phyloP scores from a whole-genome alignment of 2,888 invertebrate species.

The Ophioninae sp. region DNA sequence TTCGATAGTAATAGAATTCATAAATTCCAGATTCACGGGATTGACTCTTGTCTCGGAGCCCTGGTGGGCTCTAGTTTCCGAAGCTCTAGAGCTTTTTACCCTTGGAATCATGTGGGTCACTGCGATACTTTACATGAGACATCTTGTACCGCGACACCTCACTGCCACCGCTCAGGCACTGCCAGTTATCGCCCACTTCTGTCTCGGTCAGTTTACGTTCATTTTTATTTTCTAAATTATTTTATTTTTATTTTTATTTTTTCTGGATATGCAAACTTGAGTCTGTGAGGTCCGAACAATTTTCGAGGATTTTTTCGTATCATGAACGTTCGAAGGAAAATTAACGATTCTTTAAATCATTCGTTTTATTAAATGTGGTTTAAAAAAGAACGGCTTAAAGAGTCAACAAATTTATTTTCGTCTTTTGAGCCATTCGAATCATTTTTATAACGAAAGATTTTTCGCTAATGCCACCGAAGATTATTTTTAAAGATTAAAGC shows the following conservation, averaged over 20 bases:
- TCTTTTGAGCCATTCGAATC: no score
- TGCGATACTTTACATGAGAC: conserved; percentile 90
- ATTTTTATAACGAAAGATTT: no score
- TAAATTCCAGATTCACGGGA: conserved; percentile 72
- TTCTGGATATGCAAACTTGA: no score
- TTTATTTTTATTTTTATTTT: not conserved
- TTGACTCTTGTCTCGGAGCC: conserved; percentile 81
- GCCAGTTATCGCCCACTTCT: conserved; percentile 91
- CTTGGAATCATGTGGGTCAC: conserved; percentile 91
- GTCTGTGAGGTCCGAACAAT: no score
- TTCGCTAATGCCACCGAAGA: no score
- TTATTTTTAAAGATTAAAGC: no score
- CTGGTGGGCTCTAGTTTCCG: conserved; percentile 87
- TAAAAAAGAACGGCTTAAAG: no score
- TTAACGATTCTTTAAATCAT: no score
- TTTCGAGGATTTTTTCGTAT: no score
- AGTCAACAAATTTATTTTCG: no score
- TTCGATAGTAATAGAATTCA: not conserved
- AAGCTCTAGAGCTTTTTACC: conserved; percentile 89
- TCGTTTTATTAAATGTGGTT: no score
- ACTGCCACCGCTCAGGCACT: conserved; percentile 90
- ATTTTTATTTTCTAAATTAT: conserved; percentile 7
- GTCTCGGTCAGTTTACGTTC: conserved; percentile 83
- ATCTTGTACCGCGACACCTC: conserved; percentile 89
- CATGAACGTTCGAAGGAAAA: no score